phyloP scores from a whole-genome alignment of 2,888 invertebrate species.

The Campoletis raptor region DNA sequence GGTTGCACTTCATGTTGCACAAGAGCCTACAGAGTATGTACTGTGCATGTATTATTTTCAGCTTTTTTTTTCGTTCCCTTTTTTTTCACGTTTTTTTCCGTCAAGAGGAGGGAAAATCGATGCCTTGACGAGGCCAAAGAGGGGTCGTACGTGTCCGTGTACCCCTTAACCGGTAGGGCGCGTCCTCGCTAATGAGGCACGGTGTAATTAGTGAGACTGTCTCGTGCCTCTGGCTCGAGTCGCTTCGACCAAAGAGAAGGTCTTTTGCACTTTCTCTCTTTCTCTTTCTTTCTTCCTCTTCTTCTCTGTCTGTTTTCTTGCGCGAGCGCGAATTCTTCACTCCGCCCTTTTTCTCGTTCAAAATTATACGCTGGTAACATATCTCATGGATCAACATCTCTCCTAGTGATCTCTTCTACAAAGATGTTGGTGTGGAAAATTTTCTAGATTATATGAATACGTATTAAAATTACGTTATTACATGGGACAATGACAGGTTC shows the following conservation, averaged over 20 bases:
- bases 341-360: constrained; percentile 34
- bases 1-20: constrained; percentile 41
- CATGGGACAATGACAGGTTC: background rate
- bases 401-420: background rate
- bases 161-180: constrained; percentile 77
- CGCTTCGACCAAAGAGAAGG: constrained; percentile 60
- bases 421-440: background rate
- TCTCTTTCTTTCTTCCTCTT: constrained; percentile 36
- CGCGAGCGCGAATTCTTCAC: constrained; percentile 27
- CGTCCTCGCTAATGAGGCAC: constrained; percentile 84
- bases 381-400: constrained; percentile 13
- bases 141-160: constrained; percentile 78
- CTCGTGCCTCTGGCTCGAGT: constrained; percentile 74
- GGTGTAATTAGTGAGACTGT: constrained; percentile 85
- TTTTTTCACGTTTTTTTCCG: constrained; percentile 50
- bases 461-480: background rate
- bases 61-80: constrained; percentile 16
- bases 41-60: constrained; percentile 32
- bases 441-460: background rate
- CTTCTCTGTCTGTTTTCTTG: constrained; percentile 1
- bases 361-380: constrained; percentile 17
- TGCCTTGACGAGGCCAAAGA: constrained; percentile 80
- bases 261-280: constrained; percentile 48
- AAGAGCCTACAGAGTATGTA: constrained; percentile 36
- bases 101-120: constrained; percentile 75